Conservation (phyloP, 2,113 vertebrate species). For the Muntiacus reevesi region DNA sequence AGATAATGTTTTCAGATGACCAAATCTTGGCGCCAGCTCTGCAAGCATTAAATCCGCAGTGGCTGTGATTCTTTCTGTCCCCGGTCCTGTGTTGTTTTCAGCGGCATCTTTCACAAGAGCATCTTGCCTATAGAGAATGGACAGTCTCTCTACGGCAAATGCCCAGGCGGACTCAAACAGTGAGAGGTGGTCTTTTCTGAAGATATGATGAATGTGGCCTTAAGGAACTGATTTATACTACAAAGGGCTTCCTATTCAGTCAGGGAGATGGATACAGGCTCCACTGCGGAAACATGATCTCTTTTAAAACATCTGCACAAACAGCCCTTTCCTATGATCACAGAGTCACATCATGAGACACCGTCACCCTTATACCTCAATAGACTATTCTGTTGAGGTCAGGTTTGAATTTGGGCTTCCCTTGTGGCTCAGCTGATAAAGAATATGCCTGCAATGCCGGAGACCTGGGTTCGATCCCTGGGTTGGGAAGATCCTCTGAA, state of each 20-base stretch:
- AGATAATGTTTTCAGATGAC: not conserved
- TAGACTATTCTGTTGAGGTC: not conserved
- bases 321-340: not conserved
- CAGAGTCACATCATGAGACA: not conserved
- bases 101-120: not conserved
- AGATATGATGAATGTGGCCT: not conserved
- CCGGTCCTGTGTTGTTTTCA: not conserved
- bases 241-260: not conserved
- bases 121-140: not conserved
- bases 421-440: not conserved
- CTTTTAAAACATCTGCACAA: not conserved
- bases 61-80: not conserved
- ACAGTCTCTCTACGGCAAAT: not conserved
- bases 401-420: not conserved
- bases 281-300: not conserved
- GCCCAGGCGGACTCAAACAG: not conserved
- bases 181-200: not conserved
- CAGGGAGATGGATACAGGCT: not conserved
- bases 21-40: not conserved
- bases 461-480: not conserved
- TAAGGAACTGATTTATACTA: not conserved
- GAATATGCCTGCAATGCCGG: rapidly evolving
- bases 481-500: not conserved
- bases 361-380: not conserved
- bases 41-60: not conserved